A percentile compares a stretch with the other conserved stretches of the same genome.
Evolutionary conservation across 1,140 invertebrate genomes (phyloP).

Genomic region (Scaptomyza montana): DNA sequence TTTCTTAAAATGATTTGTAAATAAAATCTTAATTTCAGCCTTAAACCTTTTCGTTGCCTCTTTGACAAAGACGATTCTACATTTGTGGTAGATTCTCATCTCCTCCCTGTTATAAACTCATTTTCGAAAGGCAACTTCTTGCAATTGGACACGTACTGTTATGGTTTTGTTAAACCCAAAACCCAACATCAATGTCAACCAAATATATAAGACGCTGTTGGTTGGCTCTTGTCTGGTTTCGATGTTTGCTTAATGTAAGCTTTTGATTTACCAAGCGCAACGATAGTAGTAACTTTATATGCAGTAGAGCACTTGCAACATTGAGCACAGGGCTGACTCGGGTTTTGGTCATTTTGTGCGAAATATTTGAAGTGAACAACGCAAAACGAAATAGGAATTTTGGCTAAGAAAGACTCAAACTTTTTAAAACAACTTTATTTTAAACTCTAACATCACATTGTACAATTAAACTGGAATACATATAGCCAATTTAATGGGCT

Average conservation of each 20-base stretch:
- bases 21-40: too few species aligned
- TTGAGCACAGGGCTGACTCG: conserved; percentile 43
- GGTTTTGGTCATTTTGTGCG: too few species aligned
- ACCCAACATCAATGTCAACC: conserved; percentile 38
- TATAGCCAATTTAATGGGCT: too few species aligned
- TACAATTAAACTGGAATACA: too few species aligned
- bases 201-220: conserved; percentile 13
- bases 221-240: conserved; percentile 24
- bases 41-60: not conserved
- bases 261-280: conserved; percentile 40
- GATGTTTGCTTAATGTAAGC: conserved; percentile 17
- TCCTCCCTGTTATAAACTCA: too few species aligned
- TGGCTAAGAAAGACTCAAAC: too few species aligned
- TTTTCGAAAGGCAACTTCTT: conserved; percentile 6
- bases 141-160: conserved; percentile 34
- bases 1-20: too few species aligned
- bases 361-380: too few species aligned
- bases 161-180: conserved; percentile 26
- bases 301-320: conserved; percentile 38
- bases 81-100: not conserved
- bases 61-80: not conserved
- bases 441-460: too few species aligned
- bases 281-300: conserved; percentile 43
- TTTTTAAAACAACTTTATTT: too few species aligned
- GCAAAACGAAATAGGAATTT: too few species aligned